Evolutionary conservation across 2,797 vertebrate genomes (phyloP).

Genomic region (Sebastes cheni): DNA sequence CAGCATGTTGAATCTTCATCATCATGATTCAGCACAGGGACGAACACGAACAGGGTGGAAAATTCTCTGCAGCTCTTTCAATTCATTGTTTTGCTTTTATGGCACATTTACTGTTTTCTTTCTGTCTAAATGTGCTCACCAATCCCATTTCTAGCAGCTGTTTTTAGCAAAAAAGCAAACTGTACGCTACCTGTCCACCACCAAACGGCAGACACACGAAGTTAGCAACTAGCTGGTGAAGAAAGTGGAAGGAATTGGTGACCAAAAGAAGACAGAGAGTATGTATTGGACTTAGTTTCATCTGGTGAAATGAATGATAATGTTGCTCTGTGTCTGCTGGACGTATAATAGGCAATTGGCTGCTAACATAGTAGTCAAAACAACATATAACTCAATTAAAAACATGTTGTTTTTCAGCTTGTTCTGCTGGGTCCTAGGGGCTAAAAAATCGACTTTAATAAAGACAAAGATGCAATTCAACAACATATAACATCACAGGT

Average conservation of each 20-base stretch:
- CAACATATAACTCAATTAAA: neutral
- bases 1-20: neutral
- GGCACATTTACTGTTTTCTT: neutral
- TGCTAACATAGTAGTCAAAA: neutral
- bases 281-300: no score
- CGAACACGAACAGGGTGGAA: neutral
- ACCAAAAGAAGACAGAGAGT: neutral
- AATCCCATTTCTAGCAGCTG: neutral
- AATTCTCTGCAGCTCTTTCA: neutral
- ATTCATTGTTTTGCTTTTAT: neutral
- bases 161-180: neutral
- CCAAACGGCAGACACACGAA: neutral
- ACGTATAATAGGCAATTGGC: neutral
- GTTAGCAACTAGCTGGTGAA: neutral
- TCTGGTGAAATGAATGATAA: neutral
- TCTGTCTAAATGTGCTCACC: neutral
- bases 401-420: neutral
- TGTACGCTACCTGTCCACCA: no score
- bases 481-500: neutral
- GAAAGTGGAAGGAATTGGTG: neutral
- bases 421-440: rapidly evolving
- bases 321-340: neutral
- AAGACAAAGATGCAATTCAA: neutral
- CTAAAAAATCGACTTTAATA: neutral
- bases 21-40: neutral